Conservation (phyloP, 2,888 invertebrate genomes). For the Mongoloraphidia duomilia region DNA sequence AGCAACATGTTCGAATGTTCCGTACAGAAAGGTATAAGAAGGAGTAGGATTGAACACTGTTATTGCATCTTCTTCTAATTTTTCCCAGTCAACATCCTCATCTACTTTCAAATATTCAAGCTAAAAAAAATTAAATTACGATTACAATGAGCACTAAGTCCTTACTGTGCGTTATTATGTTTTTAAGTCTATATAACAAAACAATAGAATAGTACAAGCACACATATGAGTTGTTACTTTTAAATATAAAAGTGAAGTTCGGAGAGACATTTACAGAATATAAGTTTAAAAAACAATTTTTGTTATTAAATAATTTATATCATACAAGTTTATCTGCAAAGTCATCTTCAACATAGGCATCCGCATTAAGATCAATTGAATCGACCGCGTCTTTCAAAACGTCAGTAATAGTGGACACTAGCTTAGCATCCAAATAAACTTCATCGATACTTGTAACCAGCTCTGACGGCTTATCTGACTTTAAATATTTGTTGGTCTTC, state of each 20-base stretch:
- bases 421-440: constrained; percentile 23
- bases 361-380: constrained; percentile 27
- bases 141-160: too few relatives aligned
- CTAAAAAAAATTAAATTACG: neutral
- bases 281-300: constrained; percentile 6
- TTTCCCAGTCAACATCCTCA: neutral
- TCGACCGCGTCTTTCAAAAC: constrained; percentile 23
- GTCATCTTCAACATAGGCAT: constrained; percentile 34
- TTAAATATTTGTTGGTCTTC: neutral
- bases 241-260: too few relatives aligned
- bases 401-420: constrained; percentile 23
- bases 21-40: constrained; percentile 28
- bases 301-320: constrained; percentile 16
- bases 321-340: constrained; percentile 35
- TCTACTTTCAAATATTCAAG: constrained; percentile 11
- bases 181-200: too few relatives aligned
- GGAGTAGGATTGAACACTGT: constrained; percentile 25
- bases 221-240: too few relatives aligned
- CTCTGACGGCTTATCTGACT: constrained; percentile 13
- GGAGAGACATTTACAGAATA: too few relatives aligned
- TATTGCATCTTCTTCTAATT: constrained; percentile 25
- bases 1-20: constrained; percentile 27
- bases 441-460: constrained; percentile 23
- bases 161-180: too few relatives aligned
- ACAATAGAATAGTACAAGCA: too few relatives aligned